Evolutionary conservation across 1,140 invertebrate species (phyloP), one percentile per base, ranked within the genome.

Genomic region (Anastrepha ludens): DNA sequence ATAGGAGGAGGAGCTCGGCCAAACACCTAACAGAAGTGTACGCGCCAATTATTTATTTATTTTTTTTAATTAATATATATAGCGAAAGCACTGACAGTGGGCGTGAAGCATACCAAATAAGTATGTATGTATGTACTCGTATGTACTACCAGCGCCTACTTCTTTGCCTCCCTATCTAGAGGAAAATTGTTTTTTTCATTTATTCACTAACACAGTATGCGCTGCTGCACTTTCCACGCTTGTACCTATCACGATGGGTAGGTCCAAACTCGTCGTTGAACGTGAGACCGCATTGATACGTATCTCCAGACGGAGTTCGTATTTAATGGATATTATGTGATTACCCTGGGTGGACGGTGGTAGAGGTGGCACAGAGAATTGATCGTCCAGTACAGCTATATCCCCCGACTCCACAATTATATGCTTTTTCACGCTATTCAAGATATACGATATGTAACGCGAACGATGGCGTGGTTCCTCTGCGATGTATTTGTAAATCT

Each of bases 301-400:
- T 17, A 74, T 85, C 41, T 64, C 17, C 64, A 47, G 4, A 9
- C 74, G 74, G 11, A 81, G 20, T 47, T 87, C 20, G 8, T 81
- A 87, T 29, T 81, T 87, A 55, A 70, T 64, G 0, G 62, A 70
- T 29, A 92, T 88, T 7, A 92, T 91, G 47, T 89, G 88, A 2
- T 65, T n/a, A 2, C 78, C 29, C 11, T 90, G 86, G 90, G 96
- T 96, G 1, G 91, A 88, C 11, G 91, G 91, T 2, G 90, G 90
- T 90, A 89, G n/a, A 89, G 15, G n/a, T 88, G 89, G 60, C 90
- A 91, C 0, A 90, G 88, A 5, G 90, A 87, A 15, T 89, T 88
- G 1, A 81, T 64, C 29, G 91, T 90, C 8, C 64, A 78, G 41
- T 90, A 90, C 0, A 65, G 7, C 41, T 89, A 88, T 20, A 85